Evolutionary conservation across 2,113 vertebrate genomes (phyloP), one percentile per base, ranked within the genome.

Genomic region (Lucifuga dentata): DNA sequence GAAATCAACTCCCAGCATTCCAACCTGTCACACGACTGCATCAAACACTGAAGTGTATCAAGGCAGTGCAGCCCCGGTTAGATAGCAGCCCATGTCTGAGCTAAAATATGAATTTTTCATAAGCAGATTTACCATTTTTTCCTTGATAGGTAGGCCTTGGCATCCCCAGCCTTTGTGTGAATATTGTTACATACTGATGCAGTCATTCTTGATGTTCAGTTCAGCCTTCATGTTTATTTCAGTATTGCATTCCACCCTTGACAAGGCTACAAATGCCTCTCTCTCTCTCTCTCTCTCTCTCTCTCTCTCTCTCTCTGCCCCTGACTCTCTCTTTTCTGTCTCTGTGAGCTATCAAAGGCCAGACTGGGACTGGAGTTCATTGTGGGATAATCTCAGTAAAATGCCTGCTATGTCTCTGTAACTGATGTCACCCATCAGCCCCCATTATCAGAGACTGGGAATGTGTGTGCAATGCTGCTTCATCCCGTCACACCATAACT

Each of bases 81-180:
- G 29, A 74, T 40, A 35, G 39, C 52, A 23, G 66, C 38, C 58
- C 52, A 38, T 21, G 35, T 38, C 20, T 75, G 23, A 39, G 16
- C 40, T 19, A 6, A 55, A 72, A 48, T 52, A 80, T 88, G 76
- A 87, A 89, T 89, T 58, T 80, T 80, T 81, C 68, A 78, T 76
- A 33, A 76, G 62, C 17, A 62, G 24, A 61, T 74, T 59, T 68
- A 43, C 8, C 11, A 60, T 70, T 64, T 66, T 61, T 29, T 50
- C 36, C 43, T 72, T 71, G 61, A 62, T 70, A 58, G 49, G 53
- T 60, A 26, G 57, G 39, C 49, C 33, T 40, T 46, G 49, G 24
- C 24, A 32, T 59, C 23, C 39, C 39, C 15, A 57, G 41, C 23
- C 8, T 2, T 12, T 51, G 49, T 55, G 39, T 66, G 59, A 74